Conservation (phyloP, 1,140 invertebrate species). For the Meloidogyne exigua region DNA sequence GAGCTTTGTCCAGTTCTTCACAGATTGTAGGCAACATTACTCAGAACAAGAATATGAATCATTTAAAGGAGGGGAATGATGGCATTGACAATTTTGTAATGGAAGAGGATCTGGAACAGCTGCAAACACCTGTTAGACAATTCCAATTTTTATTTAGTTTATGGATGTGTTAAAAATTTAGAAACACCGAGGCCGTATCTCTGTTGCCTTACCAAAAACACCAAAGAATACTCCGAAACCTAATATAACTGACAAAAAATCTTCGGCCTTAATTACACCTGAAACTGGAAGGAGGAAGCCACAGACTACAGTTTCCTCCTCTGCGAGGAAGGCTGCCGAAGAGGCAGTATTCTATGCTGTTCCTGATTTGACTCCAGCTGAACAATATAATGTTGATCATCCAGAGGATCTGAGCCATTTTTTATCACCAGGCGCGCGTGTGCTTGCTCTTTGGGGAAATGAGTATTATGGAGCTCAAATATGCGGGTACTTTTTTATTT, state of each 20-base stretch:
- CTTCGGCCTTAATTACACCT: background rate
- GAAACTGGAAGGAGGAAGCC: conserved; percentile 7
- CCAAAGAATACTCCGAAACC: background rate
- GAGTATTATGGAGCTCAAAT: conserved; percentile 57
- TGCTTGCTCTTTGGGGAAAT: conserved; percentile 51
- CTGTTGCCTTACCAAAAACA: background rate
- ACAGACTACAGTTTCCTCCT: background rate
- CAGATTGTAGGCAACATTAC: background rate
- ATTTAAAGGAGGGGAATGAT: background rate
- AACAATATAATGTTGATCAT: conserved; percentile 46
- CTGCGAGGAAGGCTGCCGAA: conserved; percentile 7
- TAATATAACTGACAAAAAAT: background rate
- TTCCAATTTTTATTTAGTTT: background rate
- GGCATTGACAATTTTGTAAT: background rate
- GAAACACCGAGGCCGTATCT: background rate
- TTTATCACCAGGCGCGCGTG: conserved; percentile 41
- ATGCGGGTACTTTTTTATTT: conserved; percentile 41
- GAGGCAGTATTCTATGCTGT: conserved; percentile 22
- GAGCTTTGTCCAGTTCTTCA: background rate
- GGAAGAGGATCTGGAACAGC: background rate
- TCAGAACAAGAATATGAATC: background rate
- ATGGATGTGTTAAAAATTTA: background rate
- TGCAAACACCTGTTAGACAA: background rate
- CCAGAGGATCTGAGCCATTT: conserved; percentile 28
- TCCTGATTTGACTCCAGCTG: conserved; percentile 29